Percentiles rank a stretch among this genome's conserved stretches.
These are phyloP conservation scores for Aythya baeri DNA, from an alignment of 2,113 vertebrate species.

Conservation along the genomic window DNA sequence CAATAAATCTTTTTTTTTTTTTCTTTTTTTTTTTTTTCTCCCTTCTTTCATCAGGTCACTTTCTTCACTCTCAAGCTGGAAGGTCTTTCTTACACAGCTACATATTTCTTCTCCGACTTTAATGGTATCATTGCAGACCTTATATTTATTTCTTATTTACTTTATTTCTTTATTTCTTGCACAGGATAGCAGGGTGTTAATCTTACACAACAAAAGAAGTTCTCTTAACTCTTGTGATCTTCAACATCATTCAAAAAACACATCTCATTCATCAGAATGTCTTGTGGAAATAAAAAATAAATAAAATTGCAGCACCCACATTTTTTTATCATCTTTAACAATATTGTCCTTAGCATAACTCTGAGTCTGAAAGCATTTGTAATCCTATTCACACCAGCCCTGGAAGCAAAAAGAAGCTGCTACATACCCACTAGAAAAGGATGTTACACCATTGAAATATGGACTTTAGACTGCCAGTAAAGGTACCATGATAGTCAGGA, in stretches of 20 bases:
- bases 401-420: neutral
- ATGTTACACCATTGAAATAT: neutral
- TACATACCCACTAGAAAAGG: neutral
- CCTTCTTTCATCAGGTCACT: neutral
- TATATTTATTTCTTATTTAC: neutral
- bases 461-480: neutral
- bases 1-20: neutral
- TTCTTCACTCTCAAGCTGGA: neutral
- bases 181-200: neutral
- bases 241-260: neutral
- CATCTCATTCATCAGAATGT: neutral
- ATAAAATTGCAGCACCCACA: neutral
- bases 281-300: neutral
- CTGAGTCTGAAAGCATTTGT: neutral
- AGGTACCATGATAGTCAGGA: rapidly evolving
- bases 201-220: rapidly evolving
- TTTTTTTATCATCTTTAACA: neutral
- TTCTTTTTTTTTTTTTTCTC: neutral
- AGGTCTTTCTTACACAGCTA: neutral
- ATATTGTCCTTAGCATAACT: neutral
- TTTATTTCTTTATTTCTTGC: no score
- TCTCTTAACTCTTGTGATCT: neutral
- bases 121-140: neutral
- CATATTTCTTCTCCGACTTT: neutral
- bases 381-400: neutral